Percentiles rank a stretch among this genome's conserved stretches.
These are phyloP conservation scores for Pteropus alecto DNA, from an alignment of 2,113 vertebrate genomes.

Conservation along the genomic window DNA sequence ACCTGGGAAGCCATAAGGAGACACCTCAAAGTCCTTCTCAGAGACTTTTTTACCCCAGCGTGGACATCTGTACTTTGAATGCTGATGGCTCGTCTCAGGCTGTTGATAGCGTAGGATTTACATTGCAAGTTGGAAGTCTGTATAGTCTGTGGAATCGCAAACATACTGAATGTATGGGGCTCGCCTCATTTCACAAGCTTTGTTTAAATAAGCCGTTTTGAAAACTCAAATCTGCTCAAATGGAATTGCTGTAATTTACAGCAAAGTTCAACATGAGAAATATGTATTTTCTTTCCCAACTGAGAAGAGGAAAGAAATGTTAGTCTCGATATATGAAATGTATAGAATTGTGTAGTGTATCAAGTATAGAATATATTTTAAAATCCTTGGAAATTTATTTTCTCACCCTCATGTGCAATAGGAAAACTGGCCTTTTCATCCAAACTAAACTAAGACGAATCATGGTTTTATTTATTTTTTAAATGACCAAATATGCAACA, in stretches of 20 bases:
- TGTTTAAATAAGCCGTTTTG: slow-evolving; percentile 21
- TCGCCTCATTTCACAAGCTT: neutral
- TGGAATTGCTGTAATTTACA: slow-evolving; percentile 28
- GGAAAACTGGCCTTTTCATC: slow-evolving; percentile 38
- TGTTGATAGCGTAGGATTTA: neutral
- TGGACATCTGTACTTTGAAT: neutral
- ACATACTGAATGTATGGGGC: too few relatives aligned
- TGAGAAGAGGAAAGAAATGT: slow-evolving; percentile 35
- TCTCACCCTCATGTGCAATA: slow-evolving; percentile 7
- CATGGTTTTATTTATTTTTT: neutral
- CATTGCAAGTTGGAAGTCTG: neutral
- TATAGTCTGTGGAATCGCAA: neutral
- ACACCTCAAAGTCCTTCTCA: neutral
- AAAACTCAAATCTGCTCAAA: slow-evolving; percentile 36
- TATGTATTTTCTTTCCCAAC: slow-evolving; percentile 43
- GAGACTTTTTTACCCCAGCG: neutral
- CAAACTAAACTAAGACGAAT: slow-evolving; percentile 41
- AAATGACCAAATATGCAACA: neutral
- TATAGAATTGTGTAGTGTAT: neutral
- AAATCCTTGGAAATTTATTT: slow-evolving; percentile 45
- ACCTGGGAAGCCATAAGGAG: neutral
- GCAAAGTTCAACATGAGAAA: neutral
- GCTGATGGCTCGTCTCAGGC: neutral
- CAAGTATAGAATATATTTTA: slow-evolving; percentile 16
- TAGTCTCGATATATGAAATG: neutral